Conservation (phyloP, 2,113 vertebrate species). For the Toxotes jaculatrix region DNA sequence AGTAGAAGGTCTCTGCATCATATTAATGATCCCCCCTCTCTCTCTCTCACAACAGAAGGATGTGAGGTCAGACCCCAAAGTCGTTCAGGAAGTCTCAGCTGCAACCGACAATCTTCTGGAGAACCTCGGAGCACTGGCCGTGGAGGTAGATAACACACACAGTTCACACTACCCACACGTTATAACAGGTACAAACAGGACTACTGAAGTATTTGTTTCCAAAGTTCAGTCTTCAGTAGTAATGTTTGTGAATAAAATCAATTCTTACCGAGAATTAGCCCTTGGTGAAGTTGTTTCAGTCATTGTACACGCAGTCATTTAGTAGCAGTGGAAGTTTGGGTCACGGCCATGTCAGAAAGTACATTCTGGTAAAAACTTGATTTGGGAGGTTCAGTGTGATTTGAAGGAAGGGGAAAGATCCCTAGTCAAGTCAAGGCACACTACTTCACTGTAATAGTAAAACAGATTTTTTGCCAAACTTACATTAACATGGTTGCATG, state of each 20-base stretch:
- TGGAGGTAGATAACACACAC: constrained; percentile 85
- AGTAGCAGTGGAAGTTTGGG: background rate
- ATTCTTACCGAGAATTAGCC: constrained; percentile 43
- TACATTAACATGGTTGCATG: background rate
- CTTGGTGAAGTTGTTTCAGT: background rate
- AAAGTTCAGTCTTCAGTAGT: constrained; percentile 48
- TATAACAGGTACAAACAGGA: constrained; percentile 15
- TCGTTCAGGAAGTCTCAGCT: constrained; percentile 86
- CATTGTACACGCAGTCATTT: background rate
- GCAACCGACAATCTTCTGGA: constrained; percentile 86
- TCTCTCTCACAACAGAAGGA: constrained; percentile 81
- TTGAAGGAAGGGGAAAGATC: background rate
- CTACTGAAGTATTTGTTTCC: constrained; percentile 50
- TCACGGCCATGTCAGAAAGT: background rate
- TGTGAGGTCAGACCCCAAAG: constrained; percentile 85
- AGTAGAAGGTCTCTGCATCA: background rate
- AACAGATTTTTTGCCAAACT: background rate
- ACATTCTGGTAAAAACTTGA: background rate
- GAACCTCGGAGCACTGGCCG: constrained; percentile 85
- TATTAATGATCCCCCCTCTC: constrained; percentile 6
- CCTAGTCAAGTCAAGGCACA: background rate
- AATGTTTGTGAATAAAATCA: constrained; percentile 53
- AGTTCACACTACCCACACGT: background rate
- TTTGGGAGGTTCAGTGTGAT: background rate
- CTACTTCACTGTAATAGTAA: background rate